Percentiles rank a stretch among this genome's conserved stretches.
Evolutionary conservation across 2,888 invertebrate species (phyloP).

Genomic region (Idaea biselata): DNA sequence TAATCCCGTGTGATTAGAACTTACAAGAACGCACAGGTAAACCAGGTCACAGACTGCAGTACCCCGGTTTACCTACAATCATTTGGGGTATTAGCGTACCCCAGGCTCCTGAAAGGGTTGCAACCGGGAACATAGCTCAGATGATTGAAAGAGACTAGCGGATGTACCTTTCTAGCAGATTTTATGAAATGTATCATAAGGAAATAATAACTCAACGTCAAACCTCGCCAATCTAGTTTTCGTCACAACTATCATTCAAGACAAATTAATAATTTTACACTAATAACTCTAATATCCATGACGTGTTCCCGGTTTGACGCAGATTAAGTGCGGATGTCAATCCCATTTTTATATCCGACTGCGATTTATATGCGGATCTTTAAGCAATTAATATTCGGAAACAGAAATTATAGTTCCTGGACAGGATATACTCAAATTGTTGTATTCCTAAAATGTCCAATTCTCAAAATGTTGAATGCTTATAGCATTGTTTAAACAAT

Average conservation of each 20-base stretch:
- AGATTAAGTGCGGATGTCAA: slow-evolving; percentile 16
- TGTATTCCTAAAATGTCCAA: no score
- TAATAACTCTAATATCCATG: neutral
- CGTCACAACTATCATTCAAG: neutral
- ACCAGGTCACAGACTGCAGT: no score
- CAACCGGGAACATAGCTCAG: no score
- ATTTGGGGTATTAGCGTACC: no score
- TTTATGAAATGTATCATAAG: neutral
- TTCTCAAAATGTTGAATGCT: no score
- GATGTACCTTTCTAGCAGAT: no score
- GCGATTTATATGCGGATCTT: slow-evolving; percentile 16
- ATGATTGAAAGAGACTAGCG: no score
- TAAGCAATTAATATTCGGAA: slow-evolving; percentile 17
- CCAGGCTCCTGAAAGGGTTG: neutral
- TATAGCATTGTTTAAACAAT: no score
- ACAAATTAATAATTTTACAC: neutral
- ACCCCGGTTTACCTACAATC: no score
- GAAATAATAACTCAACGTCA: neutral
- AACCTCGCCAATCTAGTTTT: neutral
- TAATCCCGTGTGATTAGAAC: no score
- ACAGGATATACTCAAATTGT: neutral
- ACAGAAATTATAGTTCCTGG: slow-evolving; percentile 9
- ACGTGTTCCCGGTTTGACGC: neutral
- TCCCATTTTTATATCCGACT: slow-evolving; percentile 23
- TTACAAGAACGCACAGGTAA: no score